A percentile compares a stretch with the other conserved stretches of the same genome.
Evolutionary conservation across 2,113 vertebrate genomes (phyloP).

Genomic region (Labeo catla): DNA sequence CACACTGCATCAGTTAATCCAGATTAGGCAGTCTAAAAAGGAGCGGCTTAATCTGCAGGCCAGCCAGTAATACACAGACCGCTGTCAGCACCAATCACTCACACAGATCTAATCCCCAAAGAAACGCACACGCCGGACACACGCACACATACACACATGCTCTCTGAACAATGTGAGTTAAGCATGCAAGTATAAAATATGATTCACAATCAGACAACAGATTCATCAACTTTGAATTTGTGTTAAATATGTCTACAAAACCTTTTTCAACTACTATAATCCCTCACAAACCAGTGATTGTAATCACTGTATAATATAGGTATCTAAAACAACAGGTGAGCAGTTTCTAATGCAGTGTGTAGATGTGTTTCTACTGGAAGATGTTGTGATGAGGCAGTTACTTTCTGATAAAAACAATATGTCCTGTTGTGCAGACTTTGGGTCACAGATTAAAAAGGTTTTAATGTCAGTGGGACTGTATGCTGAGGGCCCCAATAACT

Average conservation of each 20-base stretch:
- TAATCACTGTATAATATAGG: neutral
- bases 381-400: neutral
- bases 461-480: conserved; percentile 36
- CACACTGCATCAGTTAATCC: conserved; percentile 79
- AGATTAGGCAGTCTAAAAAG: conserved; percentile 83
- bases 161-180: neutral
- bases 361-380: neutral
- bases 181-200: neutral
- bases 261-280: neutral
- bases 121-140: conserved; percentile 56
- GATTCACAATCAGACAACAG: neutral
- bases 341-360: neutral
- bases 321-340: neutral
- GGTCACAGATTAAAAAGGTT: conserved; percentile 14
- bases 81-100: conserved; percentile 81
- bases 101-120: conserved; percentile 60
- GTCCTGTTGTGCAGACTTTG: neutral
- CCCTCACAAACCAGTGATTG: neutral
- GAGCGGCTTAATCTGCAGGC: conserved; percentile 78
- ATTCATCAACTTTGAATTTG: no score
- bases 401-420: neutral
- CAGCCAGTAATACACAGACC: conserved; percentile 78
- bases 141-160: conserved; percentile 34
- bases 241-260: neutral
- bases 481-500: neutral